Percentiles rank a stretch among this genome's conserved stretches.
phyloP scores from a whole-genome alignment of 2,113 vertebrate genomes.

The Typhlomys cinereus region DNA sequence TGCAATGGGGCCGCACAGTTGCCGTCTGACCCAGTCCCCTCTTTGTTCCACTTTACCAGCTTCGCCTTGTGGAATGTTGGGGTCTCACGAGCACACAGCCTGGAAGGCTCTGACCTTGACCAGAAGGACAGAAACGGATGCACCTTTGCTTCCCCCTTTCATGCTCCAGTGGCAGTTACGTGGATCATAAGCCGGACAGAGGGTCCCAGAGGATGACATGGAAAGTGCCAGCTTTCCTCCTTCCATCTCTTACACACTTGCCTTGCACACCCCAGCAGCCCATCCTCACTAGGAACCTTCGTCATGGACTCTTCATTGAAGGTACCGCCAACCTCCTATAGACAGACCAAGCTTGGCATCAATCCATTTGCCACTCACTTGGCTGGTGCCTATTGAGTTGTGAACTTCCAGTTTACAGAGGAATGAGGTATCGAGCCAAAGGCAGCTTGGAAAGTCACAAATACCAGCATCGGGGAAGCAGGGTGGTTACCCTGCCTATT shows the following conservation, averaged over 20 bases:
- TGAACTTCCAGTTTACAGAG: fast-evolving
- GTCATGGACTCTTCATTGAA: not conserved
- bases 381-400: not conserved
- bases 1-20: not conserved
- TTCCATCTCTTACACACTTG: too few species aligned
- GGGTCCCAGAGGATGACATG: not conserved
- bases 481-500: not conserved
- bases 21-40: not conserved
- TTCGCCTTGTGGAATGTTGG: fast-evolving
- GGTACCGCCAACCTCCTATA: not conserved
- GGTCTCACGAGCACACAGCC: fast-evolving
- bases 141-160: not conserved
- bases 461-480: not conserved
- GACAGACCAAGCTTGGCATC: not conserved
- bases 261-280: not conserved
- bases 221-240: not conserved
- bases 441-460: not conserved
- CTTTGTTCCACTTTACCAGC: not conserved
- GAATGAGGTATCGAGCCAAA: not conserved
- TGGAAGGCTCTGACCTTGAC: not conserved
- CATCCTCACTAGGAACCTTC: not conserved
- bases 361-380: not conserved
- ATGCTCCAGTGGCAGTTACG: not conserved
- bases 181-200: not conserved
- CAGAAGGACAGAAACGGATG: not conserved